Evolutionary conservation across 1,140 invertebrate species (phyloP).

Genomic region (Scaptomyza montana): DNA sequence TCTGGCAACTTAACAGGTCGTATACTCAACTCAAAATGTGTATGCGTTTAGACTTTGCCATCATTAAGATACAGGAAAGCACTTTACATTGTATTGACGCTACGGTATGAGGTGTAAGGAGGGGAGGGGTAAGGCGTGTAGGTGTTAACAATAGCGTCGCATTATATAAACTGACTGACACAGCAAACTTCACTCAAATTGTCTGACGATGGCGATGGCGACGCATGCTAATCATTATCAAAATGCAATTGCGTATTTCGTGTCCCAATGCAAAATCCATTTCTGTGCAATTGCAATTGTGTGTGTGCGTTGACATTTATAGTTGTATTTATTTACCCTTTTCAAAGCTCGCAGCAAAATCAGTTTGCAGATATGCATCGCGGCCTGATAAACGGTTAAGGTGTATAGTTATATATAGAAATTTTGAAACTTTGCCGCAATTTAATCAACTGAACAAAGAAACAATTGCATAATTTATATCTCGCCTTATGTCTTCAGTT

Average conservation of each 20-base stretch:
- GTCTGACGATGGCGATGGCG: constrained; percentile 23
- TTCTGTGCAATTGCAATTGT: constrained; percentile 42
- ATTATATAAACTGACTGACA: constrained; percentile 65
- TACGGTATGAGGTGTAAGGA: neutral
- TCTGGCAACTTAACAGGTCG: neutral
- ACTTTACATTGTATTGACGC: constrained; percentile 7
- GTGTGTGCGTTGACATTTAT: neutral
- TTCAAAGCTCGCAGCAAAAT: too few relatives aligned
- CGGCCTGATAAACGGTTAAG: too few relatives aligned
- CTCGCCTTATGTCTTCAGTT: too few relatives aligned
- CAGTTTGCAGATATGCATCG: too few relatives aligned
- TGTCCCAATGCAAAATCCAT: constrained; percentile 51
- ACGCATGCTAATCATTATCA: constrained; percentile 61
- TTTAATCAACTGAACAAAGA: too few relatives aligned
- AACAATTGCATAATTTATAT: too few relatives aligned
- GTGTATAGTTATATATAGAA: too few relatives aligned
- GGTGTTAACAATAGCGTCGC: constrained; percentile 30
- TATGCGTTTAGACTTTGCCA: constrained; percentile 5
- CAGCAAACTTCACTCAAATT: constrained; percentile 39
- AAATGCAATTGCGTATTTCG: constrained; percentile 68
- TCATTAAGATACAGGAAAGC: constrained; percentile 49
- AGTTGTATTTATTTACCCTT: too few relatives aligned
- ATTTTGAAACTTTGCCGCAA: too few relatives aligned
- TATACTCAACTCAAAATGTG: constrained; percentile 4
- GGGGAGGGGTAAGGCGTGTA: too few relatives aligned